Conservation (phyloP, 2,797 vertebrate genomes). For the Naso thynnoides region DNA sequence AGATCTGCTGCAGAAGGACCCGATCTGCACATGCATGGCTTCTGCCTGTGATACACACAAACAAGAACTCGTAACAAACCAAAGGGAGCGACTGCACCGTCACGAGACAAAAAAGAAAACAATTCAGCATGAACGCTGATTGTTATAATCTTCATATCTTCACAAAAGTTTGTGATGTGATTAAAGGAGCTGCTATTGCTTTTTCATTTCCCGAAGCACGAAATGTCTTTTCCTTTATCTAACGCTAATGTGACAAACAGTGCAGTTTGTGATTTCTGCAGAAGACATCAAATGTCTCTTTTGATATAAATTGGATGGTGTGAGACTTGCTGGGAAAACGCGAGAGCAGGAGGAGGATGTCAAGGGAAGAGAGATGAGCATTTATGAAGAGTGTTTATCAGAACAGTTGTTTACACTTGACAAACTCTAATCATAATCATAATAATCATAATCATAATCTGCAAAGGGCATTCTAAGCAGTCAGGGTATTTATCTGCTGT, state of each 20-base stretch:
- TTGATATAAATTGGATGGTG: constrained; percentile 66
- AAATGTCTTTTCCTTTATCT: constrained; percentile 67
- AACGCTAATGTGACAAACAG: constrained; percentile 71
- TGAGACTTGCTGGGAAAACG: constrained; percentile 37
- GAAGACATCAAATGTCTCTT: constrained; percentile 73
- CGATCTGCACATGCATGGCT: constrained; percentile 9
- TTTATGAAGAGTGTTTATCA: constrained; percentile 66
- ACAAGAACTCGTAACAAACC: constrained; percentile 25
- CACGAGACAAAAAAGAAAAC: neutral
- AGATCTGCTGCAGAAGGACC: constrained; percentile 25
- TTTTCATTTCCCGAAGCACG: constrained; percentile 64
- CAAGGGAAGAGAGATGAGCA: constrained; percentile 60
- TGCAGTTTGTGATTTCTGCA: constrained; percentile 67
- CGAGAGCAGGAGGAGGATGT: constrained; percentile 26
- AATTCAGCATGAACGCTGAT: constrained; percentile 34
- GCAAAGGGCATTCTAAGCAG: constrained; percentile 57
- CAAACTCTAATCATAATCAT: constrained; percentile 69
- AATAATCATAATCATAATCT: constrained; percentile 65
- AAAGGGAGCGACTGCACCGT: constrained; percentile 35
- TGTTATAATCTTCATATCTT: constrained; percentile 52
- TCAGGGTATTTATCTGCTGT: constrained; percentile 37
- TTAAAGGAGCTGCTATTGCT: constrained; percentile 39
- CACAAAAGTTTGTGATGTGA: constrained; percentile 52
- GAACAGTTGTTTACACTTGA: constrained; percentile 75
- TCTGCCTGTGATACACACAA: constrained; percentile 13